phyloP scores from a whole-genome alignment of 2,113 vertebrate species.

The Vulpes lagopus region DNA sequence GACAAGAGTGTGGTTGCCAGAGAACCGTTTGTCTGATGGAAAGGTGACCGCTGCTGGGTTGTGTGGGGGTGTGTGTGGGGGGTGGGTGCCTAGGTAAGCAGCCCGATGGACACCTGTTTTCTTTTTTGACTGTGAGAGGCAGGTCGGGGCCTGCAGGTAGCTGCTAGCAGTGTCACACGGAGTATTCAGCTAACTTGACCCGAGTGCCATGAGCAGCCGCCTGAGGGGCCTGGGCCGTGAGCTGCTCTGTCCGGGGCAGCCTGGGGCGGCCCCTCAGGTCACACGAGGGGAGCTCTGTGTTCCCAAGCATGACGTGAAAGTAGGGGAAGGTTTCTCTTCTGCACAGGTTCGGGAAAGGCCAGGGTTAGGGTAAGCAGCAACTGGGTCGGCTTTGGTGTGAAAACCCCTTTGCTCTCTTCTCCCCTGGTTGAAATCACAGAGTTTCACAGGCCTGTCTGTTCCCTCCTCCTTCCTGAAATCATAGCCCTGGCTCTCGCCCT shows the following conservation, averaged over 20 bases:
- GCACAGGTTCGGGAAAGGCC: not conserved
- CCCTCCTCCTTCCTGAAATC: not conserved
- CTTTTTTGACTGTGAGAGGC: not conserved
- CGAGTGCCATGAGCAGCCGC: not conserved
- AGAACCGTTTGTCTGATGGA: not conserved
- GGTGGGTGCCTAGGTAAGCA: not conserved
- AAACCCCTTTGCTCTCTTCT: not conserved
- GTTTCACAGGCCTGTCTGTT: not conserved
- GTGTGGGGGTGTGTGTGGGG: accelerated
- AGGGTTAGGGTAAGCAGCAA: not conserved
- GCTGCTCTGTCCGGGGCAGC: not conserved
- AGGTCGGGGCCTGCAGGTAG: not conserved
- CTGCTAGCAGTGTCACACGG: not conserved
- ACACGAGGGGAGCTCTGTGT: not conserved
- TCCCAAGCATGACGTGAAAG: not conserved
- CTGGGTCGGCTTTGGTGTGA: not conserved
- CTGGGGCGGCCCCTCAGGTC: not conserved
- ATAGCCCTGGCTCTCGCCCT: not conserved
- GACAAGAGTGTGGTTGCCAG: not conserved
- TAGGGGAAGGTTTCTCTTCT: not conserved
- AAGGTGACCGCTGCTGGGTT: not conserved
- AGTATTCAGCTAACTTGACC: not conserved
- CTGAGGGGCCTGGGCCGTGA: not conserved
- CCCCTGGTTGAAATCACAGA: not conserved
- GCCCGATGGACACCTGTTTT: not conserved